These are phyloP conservation scores for Pseudomugil tenellus DNA, from an alignment of 2,797 vertebrate genomes.

Conservation along the genomic window DNA sequence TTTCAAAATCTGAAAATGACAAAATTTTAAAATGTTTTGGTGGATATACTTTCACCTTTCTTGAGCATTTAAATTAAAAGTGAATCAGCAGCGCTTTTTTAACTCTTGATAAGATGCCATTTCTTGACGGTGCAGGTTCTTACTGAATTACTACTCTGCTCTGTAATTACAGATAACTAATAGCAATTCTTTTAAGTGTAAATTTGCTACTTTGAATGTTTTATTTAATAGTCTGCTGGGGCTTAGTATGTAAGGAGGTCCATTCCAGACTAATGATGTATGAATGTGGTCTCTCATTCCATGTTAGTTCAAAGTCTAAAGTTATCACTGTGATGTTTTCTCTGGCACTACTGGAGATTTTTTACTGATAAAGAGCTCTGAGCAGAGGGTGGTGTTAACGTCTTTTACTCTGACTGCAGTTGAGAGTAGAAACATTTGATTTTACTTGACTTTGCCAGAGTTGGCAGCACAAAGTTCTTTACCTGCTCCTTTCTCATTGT, in stretches of 20 bases:
- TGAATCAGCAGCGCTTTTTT: background rate
- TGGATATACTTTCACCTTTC: background rate
- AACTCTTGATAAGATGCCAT: background rate
- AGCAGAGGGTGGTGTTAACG: background rate
- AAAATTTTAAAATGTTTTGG: too few species aligned
- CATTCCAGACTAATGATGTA: constrained; percentile 1
- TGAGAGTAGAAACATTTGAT: background rate
- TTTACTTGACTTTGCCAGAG: background rate
- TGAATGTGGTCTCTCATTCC: background rate
- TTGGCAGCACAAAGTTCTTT: background rate
- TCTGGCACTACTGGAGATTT: background rate
- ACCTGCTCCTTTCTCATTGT: background rate
- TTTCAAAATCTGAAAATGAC: too few species aligned
- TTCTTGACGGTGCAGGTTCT: background rate
- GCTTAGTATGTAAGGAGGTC: background rate
- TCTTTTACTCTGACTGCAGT: background rate
- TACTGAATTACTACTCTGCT: background rate
- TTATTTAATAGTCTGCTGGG: background rate
- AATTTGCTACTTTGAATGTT: background rate
- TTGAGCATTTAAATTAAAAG: background rate
- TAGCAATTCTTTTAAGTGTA: background rate
- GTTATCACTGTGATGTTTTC: background rate
- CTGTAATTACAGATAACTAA: background rate
- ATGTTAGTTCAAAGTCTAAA: constrained; percentile 7
- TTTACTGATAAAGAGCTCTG: background rate